Evolutionary conservation across 1,140 invertebrate genomes (phyloP), one percentile per base, ranked within the genome.

Genomic region (Pseudomyrmex gracilis): DNA sequence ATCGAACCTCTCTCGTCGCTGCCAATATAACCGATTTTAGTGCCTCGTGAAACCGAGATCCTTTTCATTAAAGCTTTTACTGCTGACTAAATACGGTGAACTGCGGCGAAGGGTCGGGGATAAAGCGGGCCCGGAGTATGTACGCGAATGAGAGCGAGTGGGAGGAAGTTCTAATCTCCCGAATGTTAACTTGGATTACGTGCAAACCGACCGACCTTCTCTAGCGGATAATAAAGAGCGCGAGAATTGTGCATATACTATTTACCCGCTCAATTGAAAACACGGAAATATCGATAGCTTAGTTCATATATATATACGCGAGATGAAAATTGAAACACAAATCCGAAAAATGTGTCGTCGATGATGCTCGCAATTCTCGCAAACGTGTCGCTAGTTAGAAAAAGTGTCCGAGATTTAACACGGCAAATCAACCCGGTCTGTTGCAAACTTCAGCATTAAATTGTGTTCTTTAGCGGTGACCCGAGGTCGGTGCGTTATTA

Each of bases 11-110:
- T 88, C 86, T 82, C 67, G 71, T 58, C 58, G 17, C 64, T 73
- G 74, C 86, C 91, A 88, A 91, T 92, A 85, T 84, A 90, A 89
- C 82, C 71, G 83, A 89, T 87, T 92, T 92, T 92, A 92, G 85
- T 91, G 90, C 87, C 85, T 70, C 84, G 82, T 87, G 73, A 86
- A 86, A 85, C 84, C 83, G 85, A 86, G 88, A 85, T 87, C 87
- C 86, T 86, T 91, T 92, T 92, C 90, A 92, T 91, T 91, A 92
- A 85, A 87, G 85, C 85, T 85, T 92, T 92, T 92, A 92, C 88
- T 91, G 85, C 85, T 86, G 68, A 87, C 91, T 92, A 92, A 92
- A 92, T 92, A 91, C 90, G 87, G 51, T 68, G 87, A 88, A 85
- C 70, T 83, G 78, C 73, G 60, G 17, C 2, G 58, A 64, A 61